Base-by-base conservation (phyloP, 2,888 invertebrate species). In the Bellardia bayeri region DNA sequence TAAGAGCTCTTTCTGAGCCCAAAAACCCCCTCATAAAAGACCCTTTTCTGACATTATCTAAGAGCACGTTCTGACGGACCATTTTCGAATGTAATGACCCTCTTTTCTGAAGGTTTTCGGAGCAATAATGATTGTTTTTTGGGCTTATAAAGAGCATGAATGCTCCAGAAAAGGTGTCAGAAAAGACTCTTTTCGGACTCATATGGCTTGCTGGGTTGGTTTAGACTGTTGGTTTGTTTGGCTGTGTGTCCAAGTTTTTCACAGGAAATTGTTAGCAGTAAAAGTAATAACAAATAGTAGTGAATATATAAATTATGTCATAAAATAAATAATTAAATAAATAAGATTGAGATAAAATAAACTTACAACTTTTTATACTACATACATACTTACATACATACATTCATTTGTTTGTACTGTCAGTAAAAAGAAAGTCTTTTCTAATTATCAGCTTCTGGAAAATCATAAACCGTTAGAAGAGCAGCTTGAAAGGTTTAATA, bases 241-340 rank as follows among this genome's bases (percentile, higher is more conserved):
- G 11, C 13, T 64, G 14, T 0, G 14, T 49, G 37, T 13, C n/a
- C 23, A 13, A 58, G 45, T 54, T 40, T 69, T 82, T 86, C 86
- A 83, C 86, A 82, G 80, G 86, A 82, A 83, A 86, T 71, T 80
- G 40, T 80, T 13, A 66, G 33, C 30, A 16, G 54, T 40, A 51
- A 14, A 13, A 51, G n/a, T n/a, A 51, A 58, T 33, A 69, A 63
- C 13, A 33, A 37, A 37, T 40, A 8, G n/a, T 54, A 16, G 58
- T 63, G 11, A 82, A 86, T 40, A 68, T 61, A 83, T 80, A 86
- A 82, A 79, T 86, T 79, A 82, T 86, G 75, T 75, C 86, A 83
- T 78, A 54, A 86, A 82, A 71, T 72, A 72, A 78, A 68, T 66
- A 68, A 66, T 71, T 78, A 69, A 76, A 76, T 54, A 63, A 68